phyloP scores from a whole-genome alignment of 2,797 vertebrate genomes.

The Artibeus jamaicensis region DNA sequence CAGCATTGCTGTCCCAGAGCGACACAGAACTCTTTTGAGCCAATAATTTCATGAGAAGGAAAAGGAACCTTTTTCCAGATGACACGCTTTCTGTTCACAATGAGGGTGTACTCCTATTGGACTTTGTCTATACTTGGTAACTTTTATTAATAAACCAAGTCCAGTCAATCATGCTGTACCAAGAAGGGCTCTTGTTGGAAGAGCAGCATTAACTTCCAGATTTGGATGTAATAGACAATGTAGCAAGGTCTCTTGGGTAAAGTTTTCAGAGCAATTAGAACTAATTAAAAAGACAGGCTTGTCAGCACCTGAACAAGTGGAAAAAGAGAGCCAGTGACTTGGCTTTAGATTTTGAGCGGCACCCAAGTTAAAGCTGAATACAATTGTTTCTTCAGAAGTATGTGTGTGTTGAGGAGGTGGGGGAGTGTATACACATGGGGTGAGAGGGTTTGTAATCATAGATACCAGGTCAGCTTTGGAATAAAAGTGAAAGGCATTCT shows the following conservation, averaged over 20 bases:
- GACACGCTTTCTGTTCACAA: not conserved
- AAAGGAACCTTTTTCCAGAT: not conserved
- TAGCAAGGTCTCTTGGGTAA: slow-evolving; percentile 35
- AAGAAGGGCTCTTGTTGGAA: not conserved
- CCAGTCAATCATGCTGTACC: not conserved
- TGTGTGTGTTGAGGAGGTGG: too few relatives aligned
- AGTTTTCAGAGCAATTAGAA: slow-evolving; percentile 62
- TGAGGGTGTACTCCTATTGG: not conserved
- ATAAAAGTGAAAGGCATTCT: slow-evolving; percentile 71
- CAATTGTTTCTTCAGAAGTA: slow-evolving; percentile 12
- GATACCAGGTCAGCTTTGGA: slow-evolving; percentile 49
- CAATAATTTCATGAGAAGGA: not conserved
- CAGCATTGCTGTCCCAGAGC: not conserved
- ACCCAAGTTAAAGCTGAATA: slow-evolving; percentile 44
- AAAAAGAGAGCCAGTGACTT: slow-evolving; percentile 14
- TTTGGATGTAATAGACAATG: slow-evolving; percentile 19
- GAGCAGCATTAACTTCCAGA: not conserved
- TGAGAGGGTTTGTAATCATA: slow-evolving; percentile 34
- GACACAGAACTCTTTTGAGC: not conserved
- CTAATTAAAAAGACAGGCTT: slow-evolving; percentile 70
- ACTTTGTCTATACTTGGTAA: not conserved
- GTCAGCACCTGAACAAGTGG: slow-evolving; percentile 57
- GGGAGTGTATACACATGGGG: not conserved
- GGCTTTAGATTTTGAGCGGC: slow-evolving; percentile 55
- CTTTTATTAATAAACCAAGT: slow-evolving; percentile 35